These are phyloP conservation scores for Geotria australis DNA, from an alignment of 2,797 vertebrate species.

Conservation along the genomic window DNA sequence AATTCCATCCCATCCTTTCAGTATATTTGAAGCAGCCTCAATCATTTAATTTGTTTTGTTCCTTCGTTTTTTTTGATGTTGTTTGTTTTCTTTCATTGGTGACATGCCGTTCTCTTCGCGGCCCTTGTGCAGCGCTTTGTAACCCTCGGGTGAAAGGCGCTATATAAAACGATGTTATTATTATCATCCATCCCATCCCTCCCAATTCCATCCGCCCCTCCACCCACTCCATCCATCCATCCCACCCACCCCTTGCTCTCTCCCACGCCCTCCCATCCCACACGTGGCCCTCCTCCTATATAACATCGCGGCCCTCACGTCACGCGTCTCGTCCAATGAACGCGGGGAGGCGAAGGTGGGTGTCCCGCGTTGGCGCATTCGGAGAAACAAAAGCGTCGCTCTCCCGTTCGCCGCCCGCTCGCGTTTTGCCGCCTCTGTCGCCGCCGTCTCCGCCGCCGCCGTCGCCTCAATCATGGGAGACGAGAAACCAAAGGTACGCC, in stretches of 20 bases:
- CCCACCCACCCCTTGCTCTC: background rate
- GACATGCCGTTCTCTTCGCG: too few relatives aligned
- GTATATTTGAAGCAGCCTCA: too few relatives aligned
- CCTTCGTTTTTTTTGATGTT: too few relatives aligned
- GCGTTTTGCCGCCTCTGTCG: too few relatives aligned
- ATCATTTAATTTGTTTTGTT: too few relatives aligned
- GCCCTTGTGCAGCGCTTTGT: too few relatives aligned
- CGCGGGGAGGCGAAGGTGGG: background rate
- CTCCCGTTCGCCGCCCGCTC: background rate
- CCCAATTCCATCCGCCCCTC: background rate
- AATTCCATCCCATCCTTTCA: background rate
- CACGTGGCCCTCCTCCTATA: background rate
- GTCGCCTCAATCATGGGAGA: background rate
- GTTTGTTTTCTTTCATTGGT: too few relatives aligned
- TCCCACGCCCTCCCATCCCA: background rate
- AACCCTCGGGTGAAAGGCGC: too few relatives aligned
- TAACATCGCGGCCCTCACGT: background rate
- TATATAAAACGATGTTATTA: too few relatives aligned
- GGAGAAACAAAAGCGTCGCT: background rate
- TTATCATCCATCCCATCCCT: background rate
- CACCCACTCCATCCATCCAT: background rate
- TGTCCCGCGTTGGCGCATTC: background rate
- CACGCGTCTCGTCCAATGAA: background rate
- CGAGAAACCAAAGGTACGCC: background rate
- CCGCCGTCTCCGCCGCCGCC: background rate